A percentile compares a stretch with the other conserved stretches of the same genome.
Evolutionary conservation across 2,888 invertebrate species (phyloP).

Genomic region (Brachylomia viminalis): DNA sequence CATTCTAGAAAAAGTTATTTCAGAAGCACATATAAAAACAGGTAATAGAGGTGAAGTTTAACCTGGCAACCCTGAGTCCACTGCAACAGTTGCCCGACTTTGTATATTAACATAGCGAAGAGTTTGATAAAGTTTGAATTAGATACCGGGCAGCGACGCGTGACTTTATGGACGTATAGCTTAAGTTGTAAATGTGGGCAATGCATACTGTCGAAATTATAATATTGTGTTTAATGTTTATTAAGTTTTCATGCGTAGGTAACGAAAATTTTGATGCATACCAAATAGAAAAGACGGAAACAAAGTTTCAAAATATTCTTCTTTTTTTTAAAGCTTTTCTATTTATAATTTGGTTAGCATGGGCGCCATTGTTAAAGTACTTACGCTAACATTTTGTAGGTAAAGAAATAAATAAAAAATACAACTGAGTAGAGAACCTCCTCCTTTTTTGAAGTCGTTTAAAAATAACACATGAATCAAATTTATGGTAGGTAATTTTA

Average conservation of each 20-base stretch:
- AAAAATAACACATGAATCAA: neutral
- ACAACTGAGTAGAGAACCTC: no score
- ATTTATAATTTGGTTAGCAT: no score
- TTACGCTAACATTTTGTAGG: no score
- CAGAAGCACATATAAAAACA: neutral
- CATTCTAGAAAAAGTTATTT: neutral
- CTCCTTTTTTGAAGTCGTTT: no score
- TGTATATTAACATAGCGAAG: conserved; percentile 65
- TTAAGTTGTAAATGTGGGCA: conserved; percentile 16
- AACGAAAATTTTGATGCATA: no score
- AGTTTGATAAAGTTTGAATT: conserved; percentile 65
- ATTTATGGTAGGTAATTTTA: no score
- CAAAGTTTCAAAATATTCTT: no score
- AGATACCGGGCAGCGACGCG: conserved; percentile 56
- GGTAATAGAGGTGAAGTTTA: conserved; percentile 5
- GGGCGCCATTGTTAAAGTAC: no score
- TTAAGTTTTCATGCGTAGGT: neutral
- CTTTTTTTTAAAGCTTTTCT: no score
- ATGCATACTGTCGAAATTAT: neutral
- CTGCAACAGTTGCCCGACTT: conserved; percentile 57
- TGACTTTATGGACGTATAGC: conserved; percentile 31
- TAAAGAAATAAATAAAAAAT: no score
- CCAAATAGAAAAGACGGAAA: neutral
- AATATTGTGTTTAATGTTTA: neutral
- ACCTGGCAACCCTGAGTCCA: conserved; percentile 54